These are phyloP conservation scores for Drosophila austrosaltans DNA, from an alignment of 2,888 invertebrate species.

Conservation along the genomic window DNA sequence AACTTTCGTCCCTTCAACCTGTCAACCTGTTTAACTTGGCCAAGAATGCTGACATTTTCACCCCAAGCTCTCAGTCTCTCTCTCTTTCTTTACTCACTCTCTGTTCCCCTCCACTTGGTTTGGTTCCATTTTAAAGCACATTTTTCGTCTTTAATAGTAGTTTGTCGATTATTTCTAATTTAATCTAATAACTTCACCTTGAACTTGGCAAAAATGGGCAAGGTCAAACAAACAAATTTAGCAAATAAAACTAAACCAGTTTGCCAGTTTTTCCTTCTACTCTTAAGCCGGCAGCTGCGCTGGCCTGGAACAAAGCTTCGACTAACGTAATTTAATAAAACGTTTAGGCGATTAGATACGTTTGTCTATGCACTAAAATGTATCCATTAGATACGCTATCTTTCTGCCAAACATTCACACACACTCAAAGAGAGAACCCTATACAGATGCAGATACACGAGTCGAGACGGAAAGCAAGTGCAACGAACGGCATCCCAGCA, in stretches of 20 bases:
- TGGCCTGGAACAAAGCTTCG: conserved; percentile 48
- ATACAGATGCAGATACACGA: conserved; percentile 30
- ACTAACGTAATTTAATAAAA: conserved; percentile 82
- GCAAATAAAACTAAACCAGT: conserved; percentile 66
- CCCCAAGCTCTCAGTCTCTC: background rate
- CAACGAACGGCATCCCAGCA: conserved; percentile 44
- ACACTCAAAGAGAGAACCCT: conserved; percentile 3
- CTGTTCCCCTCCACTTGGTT: background rate
- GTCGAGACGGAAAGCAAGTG: conserved; percentile 57
- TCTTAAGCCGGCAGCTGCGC: conserved; percentile 27
- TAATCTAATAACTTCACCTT: conserved; percentile 56
- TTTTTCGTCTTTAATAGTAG: background rate
- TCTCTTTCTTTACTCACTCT: too few species aligned
- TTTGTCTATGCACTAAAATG: conserved; percentile 76
- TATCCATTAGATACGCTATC: conserved; percentile 79
- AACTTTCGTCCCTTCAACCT: conserved; percentile 29
- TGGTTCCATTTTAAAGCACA: background rate
- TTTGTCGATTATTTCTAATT: conserved; percentile 11
- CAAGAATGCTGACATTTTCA: background rate
- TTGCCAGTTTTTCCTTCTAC: conserved; percentile 47
- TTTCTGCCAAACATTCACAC: conserved; percentile 52
- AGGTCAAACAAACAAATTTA: conserved; percentile 59
- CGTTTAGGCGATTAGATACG: conserved; percentile 81
- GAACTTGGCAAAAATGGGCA: conserved; percentile 58
- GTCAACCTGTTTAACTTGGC: conserved; percentile 9